Evolutionary conservation across 2,113 vertebrate genomes (phyloP).

Genomic region (Poecile atricapillus): DNA sequence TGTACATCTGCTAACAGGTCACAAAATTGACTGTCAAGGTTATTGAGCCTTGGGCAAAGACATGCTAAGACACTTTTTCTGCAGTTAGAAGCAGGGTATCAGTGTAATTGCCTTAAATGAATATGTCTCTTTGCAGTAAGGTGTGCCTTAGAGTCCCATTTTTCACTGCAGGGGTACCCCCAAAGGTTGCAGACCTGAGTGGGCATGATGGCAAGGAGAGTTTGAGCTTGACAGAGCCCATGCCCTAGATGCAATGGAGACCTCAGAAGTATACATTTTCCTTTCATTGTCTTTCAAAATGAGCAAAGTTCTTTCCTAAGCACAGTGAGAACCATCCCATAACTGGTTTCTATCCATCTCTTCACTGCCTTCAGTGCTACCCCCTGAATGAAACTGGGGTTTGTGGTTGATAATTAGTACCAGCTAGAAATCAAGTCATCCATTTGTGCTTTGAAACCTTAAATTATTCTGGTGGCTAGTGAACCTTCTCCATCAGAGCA

Average conservation of each 20-base stretch:
- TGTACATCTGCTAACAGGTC: background rate
- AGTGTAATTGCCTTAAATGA: background rate
- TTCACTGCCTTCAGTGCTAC: background rate
- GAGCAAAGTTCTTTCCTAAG: background rate
- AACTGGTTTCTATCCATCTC: background rate
- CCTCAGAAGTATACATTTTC: background rate
- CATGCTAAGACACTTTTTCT: background rate
- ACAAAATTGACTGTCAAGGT: background rate
- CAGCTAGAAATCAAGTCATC: background rate
- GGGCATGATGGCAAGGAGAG: background rate
- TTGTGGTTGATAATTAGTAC: background rate
- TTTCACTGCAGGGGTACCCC: background rate
- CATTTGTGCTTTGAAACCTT: background rate
- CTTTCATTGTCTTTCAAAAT: background rate
- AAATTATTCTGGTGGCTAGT: background rate
- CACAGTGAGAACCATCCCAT: background rate
- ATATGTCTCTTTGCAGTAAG: background rate
- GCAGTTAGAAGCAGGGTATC: background rate
- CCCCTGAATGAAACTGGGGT: background rate
- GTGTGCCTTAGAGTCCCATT: background rate
- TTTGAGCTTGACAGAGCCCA: background rate
- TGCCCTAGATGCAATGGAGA: background rate
- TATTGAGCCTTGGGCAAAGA: background rate
- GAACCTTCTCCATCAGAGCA: background rate
- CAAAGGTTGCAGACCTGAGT: background rate